A percentile compares a stretch with the other conserved stretches of the same genome.
Evolutionary conservation across 2,797 vertebrate genomes (phyloP).

Genomic region (Poecilia velifera): DNA sequence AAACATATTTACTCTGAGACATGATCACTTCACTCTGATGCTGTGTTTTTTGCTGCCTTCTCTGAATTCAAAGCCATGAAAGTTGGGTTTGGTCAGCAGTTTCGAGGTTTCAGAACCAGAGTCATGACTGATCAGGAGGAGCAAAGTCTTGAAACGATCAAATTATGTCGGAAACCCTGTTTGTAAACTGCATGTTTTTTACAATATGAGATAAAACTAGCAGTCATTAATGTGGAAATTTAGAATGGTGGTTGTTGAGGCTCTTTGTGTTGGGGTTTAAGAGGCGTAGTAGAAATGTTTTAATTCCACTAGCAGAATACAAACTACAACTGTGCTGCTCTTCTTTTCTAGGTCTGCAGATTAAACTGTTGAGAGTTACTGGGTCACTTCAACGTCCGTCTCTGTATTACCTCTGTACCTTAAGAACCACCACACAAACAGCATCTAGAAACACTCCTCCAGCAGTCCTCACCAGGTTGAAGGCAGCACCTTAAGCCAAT

Average conservation of each 20-base stretch:
- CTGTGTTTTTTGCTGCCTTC: neutral
- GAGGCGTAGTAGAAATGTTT: neutral
- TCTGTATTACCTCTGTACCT: neutral
- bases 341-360: neutral
- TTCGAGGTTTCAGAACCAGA: neutral
- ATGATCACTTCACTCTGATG: neutral
- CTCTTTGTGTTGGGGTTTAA: neutral
- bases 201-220: neutral
- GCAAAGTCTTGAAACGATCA: neutral
- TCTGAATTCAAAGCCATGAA: neutral
- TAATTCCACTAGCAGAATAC: neutral
- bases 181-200: neutral
- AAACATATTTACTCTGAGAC: neutral
- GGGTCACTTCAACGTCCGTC: neutral
- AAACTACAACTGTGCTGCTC: neutral
- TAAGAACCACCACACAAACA: neutral
- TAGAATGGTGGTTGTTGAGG: neutral
- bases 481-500: neutral
- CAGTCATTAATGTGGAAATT: neutral
- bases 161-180: neutral
- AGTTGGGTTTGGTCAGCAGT: neutral
- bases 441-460: neutral
- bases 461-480: neutral
- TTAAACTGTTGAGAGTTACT: neutral
- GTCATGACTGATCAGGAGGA: neutral